phyloP scores from a whole-genome alignment of 2,113 vertebrate species.

The Platichthys flesus region DNA sequence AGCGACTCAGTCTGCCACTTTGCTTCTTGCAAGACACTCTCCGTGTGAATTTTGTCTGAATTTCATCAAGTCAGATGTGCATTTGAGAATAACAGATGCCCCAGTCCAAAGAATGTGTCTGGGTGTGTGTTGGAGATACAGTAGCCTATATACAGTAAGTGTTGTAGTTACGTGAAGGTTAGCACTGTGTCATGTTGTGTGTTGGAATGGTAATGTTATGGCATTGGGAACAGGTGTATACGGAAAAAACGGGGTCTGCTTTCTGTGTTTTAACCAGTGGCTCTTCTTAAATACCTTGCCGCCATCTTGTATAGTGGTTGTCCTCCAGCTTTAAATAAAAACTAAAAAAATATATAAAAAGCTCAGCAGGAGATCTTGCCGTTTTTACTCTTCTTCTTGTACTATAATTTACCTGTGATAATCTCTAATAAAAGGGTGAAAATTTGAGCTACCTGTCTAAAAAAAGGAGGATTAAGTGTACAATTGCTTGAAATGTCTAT shows the following conservation, averaged over 20 bases:
- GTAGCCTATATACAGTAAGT: background rate
- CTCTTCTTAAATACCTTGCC: background rate
- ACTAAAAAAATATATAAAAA: no score
- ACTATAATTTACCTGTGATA: no score
- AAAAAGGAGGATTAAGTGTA: background rate
- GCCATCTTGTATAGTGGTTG: background rate
- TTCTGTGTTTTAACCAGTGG: slow-evolving; percentile 9
- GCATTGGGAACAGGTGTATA: slow-evolving; percentile 20
- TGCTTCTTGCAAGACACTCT: no score
- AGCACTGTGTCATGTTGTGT: background rate
- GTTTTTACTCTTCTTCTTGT: no score
- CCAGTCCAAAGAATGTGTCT: background rate
- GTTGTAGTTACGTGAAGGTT: slow-evolving; percentile 4
- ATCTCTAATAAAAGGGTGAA: no score
- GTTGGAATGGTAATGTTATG: slow-evolving; percentile 62
- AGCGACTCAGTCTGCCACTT: no score
- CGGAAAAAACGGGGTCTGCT: slow-evolving; percentile 9
- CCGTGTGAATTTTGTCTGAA: background rate
- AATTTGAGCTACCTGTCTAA: no score
- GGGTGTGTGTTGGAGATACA: background rate
- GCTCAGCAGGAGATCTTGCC: no score
- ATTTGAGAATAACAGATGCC: background rate
- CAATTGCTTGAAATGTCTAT: background rate
- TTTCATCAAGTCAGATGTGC: background rate
- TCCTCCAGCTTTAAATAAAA: background rate